Base-by-base conservation (phyloP, 2,113 vertebrate genomes). In the Neomonachus schauinslandi region DNA sequence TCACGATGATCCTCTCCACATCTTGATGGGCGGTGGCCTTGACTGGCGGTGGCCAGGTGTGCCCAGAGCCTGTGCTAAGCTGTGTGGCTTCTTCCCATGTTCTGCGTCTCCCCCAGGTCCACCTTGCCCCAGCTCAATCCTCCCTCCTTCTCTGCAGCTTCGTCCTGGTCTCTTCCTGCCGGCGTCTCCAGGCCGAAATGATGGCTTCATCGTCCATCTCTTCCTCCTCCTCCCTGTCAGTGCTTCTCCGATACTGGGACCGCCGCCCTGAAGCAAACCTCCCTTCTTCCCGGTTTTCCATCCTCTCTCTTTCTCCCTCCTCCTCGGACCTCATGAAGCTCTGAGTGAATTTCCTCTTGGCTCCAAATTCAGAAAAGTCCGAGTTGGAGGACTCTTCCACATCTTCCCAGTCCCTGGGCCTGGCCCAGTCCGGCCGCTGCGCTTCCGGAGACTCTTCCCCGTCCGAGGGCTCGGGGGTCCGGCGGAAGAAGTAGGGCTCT, bases 161-260 rank as follows among this genome's bases (percentile, higher is more conserved):
- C 67, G 98, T 98, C 81, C 99, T 99, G 1, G 98, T 99, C 88
- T 99, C 99, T 96, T 99, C 99, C 88, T 99, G 99, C 85, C 99
- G 99, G 31, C 98, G 99, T 95, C 99, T 99, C 99, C 99, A 99
- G 3, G 99, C 99, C 4, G 98, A 97, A 0, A 99, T 99, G 88
- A 99, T 98, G 83, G 99, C 99, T 88, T 99, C 99, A 4, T 99
- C 99, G 12, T 99, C 99, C 69, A 98, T 98, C 94, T 99, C 99
- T 10, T 99, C 99, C 94, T 98, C 98, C 83, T 97, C 98, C 96
- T 98, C 96, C 93, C 95, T 98, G 82, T 59, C 98, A 0, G 18
- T 97, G 85, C 97, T 98, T 96, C 98, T 97, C n/a, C 98, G 98
- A 72, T 98, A 98, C 96, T 94, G 98, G 83, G 98, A 98, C 74